phyloP scores from a whole-genome alignment of 2,113 vertebrate species.

The Sinocyclocheilus rhinocerous region DNA sequence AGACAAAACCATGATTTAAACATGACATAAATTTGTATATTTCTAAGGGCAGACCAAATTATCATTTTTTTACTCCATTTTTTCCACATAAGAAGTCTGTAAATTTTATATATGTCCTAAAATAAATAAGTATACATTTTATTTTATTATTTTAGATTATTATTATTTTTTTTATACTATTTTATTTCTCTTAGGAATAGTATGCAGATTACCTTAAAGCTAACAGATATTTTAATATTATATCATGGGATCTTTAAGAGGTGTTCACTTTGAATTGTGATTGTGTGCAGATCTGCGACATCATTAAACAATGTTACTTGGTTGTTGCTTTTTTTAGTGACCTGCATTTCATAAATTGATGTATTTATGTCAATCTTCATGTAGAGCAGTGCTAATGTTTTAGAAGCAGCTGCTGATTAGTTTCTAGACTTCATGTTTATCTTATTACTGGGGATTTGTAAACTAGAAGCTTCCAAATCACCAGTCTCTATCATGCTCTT shows the following conservation, averaged over 20 bases:
- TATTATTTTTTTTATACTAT: too few relatives aligned
- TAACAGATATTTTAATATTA: too few relatives aligned
- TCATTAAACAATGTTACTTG: neutral
- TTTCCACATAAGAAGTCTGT: neutral
- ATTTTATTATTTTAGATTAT: too few relatives aligned
- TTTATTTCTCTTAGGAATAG: neutral
- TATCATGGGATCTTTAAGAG: too few relatives aligned
- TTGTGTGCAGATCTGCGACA: neutral
- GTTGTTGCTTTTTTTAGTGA: neutral
- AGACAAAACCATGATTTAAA: too few relatives aligned
- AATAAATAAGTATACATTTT: neutral
- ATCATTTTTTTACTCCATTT: neutral
- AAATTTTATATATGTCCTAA: neutral
- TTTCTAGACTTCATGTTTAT: slow-evolving; percentile 14
- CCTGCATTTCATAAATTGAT: neutral
- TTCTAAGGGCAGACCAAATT: neutral
- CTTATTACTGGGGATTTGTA: neutral
- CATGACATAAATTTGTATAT: neutral
- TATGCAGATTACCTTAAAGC: neutral
- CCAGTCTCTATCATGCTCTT: neutral
- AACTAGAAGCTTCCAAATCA: neutral
- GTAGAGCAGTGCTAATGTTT: neutral
- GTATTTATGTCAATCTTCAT: neutral
- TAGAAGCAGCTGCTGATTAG: neutral
- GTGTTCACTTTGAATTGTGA: neutral